Base-by-base conservation (phyloP, 2,797 vertebrate species). In the Adelosebastes latens region DNA sequence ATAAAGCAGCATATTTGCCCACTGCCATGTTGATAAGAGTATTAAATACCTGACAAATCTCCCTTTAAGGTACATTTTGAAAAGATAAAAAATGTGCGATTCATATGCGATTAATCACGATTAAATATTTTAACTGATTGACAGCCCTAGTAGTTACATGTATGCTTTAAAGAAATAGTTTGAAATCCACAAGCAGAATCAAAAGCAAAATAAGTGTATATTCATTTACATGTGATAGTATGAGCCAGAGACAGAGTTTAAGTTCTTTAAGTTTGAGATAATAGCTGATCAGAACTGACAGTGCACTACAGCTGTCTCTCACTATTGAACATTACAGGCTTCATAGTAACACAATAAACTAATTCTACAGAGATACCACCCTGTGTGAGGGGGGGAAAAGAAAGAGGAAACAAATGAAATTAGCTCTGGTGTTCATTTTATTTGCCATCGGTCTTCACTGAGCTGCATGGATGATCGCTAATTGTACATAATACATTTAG, bases 401-500 rank as follows among this genome's bases (percentile, higher is more conserved):
- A 62, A 24, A 16, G 63, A 78, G 34, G 24, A 55, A 68, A 75
- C 6, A 55, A 87, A 93, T 87, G 4, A 74, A 83, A 91, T 93
- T 84, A 91, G 55, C 58, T 67, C 22, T 75, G 74, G 60, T 75
- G 84, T 88, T 88, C 66, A 77, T 90, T 91, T 87, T 71, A 88
- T 92, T 85, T 73, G 72, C 62, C 49, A 81, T 84, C 72, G 1
- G 62, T 88, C 89, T 88, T 87, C 72, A 58, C 64, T 66, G 88
- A 86, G 80, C 85, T 72, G 80, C 4, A 25, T 49, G n/a, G 69
- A 88, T 75, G 75, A 84, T 72, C 34, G 80, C 67, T 89, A 87
- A 91, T 93, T 88, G 73, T 82, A 87, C 65, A 75, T 94, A 92
- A 94, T 88, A 75, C 70, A 82, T 88, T 93, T 88, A 89, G 68